Evolutionary conservation across 2,888 invertebrate species (phyloP), one percentile per base, ranked within the genome.

Genomic region (Galerucella pusilla): DNA sequence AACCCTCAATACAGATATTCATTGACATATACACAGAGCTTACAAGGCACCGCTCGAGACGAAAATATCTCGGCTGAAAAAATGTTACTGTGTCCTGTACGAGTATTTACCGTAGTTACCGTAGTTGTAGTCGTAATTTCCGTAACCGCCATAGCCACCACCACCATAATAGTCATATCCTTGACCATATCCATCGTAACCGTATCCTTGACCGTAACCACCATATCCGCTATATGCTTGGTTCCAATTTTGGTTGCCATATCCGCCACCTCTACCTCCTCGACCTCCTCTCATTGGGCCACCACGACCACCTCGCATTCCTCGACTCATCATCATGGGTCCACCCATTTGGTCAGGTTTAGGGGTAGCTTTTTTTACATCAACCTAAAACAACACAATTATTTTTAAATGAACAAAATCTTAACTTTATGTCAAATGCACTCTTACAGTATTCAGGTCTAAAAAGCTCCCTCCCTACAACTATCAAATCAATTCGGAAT

Each of bases 331-430:
- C 77, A 82, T 80, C 76, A 77, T 77, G 90, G 91, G 80, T 16
- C 79, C 79, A 14, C 81, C 82, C 90, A 92, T 92, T 78, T 92
- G 91, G 82, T 96, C 95, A 2, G 94, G 94, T 88, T 96, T 96
- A 12, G 97, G 97, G 71, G 97, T 97, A 65, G 97, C 97, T 86
- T 96, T 94, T 89, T 97, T 97, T 57, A 98, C 97, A 88, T 98
- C 97, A 75, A 97, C 95, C 94, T 94, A 85, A 74, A 75, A 75
- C 49, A 75, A 72, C 60, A 75, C 49, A 76, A 74, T 46, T 3
- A 46, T 46, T 12, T 12, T 46, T 4, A 14, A 49, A 2, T 4
- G 5, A 14, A 49, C 3, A 14, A 49, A 49, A 3, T 49, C 49
- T 14, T 5, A 14, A 12, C 11, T 49, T 3, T 14, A 12, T 12